Base-by-base conservation (phyloP, 2,888 invertebrate genomes). In the Plebejus melissa region DNA sequence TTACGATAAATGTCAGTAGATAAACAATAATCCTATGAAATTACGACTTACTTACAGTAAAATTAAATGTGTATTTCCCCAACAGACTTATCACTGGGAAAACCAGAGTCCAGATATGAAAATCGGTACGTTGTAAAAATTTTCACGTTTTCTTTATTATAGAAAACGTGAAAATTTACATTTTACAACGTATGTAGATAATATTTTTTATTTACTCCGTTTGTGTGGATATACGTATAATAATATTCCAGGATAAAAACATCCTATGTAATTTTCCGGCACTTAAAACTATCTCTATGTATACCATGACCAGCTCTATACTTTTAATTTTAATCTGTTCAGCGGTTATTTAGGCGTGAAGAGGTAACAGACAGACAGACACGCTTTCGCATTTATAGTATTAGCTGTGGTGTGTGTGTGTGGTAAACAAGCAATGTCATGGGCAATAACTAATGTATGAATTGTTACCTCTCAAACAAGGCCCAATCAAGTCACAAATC, bases 401-500 rank as follows among this genome's bases (percentile, higher is more conserved):
- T 16, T 54, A 54, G 22, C 22, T 22, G 22, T 22, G 22, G 22
- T 22, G 22, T 22, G 22, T 22, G 22, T 22, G 22, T 22, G 22
- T 22, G 22, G 11, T 60, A 9, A 60, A 9, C 60, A 60, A 60
- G 60, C 60, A 1, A 60, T 28, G 28, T 28, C 60, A 28, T 4
- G 11, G 22, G 28, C 60, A 11, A 60, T 11, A 60, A 22, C 60
- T 60, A 60, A 22, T 58, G 9, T 60, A 60, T 28, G 4, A 28
- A 60, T 65, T 13, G 1, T 65, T 36, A 65, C 65, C 65, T 65
- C 65, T 65, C 65, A 65, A 65, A 65, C 65, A 65, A 65, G 65
- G 65, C 32, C 32, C 46, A 46, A 71, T 71, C 71, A 71, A 46
- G 46, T 71, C 22, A 13, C 28, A 71, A 71, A 71, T 71, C 41